Conservation (phyloP, 2,113 vertebrate genomes). For the Ginglymostoma cirratum region DNA sequence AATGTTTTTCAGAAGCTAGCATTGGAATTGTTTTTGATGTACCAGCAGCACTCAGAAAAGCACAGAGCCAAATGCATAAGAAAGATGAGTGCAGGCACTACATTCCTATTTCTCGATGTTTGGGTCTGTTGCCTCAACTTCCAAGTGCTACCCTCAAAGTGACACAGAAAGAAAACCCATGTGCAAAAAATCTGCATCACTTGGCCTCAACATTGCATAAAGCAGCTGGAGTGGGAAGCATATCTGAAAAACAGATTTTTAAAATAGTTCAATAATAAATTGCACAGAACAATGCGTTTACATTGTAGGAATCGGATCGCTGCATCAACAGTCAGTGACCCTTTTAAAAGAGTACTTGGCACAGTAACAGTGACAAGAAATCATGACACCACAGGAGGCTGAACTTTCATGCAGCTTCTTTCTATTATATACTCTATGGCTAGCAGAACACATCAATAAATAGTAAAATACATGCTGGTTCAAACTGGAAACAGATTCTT, state of each 20-base stretch:
- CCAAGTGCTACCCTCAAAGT: background rate
- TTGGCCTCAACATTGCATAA: background rate
- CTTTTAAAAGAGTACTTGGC: background rate
- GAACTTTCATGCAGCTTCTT: background rate
- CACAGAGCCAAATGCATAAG: background rate
- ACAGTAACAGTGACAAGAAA: background rate
- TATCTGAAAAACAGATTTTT: background rate
- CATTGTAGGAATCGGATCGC: background rate
- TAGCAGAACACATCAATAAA: background rate
- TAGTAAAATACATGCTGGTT: background rate
- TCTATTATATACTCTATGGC: background rate
- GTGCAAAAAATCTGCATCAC: background rate
- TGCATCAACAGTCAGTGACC: background rate
- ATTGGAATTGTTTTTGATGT: background rate
- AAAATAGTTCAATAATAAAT: background rate
- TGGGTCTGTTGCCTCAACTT: no score
- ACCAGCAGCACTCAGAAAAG: background rate
- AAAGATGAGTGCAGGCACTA: background rate
- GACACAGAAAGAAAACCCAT: background rate
- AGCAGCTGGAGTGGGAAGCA: background rate
- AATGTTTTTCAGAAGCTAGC: background rate
- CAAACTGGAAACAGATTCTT: background rate
- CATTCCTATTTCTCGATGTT: background rate
- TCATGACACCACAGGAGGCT: background rate
- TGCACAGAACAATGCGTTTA: background rate